These are phyloP conservation scores for Hestina assimilis DNA, from an alignment of 1,140 invertebrate species.

Conservation along the genomic window DNA sequence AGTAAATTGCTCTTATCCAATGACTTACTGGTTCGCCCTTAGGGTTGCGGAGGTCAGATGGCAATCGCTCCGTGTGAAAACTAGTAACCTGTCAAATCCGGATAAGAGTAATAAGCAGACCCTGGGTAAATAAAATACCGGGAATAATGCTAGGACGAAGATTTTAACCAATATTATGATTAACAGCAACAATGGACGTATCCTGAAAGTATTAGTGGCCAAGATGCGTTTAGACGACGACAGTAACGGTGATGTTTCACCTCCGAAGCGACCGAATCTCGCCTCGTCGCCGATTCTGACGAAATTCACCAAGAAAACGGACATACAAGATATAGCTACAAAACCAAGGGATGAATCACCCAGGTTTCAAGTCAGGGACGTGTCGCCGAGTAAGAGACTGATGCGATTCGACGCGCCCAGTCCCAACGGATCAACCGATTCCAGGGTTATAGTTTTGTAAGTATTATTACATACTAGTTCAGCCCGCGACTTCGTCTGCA, in stretches of 20 bases:
- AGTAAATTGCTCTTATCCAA: too few relatives aligned
- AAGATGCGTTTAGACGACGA: constrained; percentile 49
- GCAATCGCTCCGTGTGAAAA: too few relatives aligned
- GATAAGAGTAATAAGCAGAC: too few relatives aligned
- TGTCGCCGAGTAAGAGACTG: constrained; percentile 15
- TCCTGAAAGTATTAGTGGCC: constrained; percentile 56
- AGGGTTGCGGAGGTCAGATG: too few relatives aligned
- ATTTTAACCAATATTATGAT: too few relatives aligned
- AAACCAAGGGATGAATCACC: constrained; percentile 7
- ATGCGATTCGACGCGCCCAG: constrained; percentile 56
- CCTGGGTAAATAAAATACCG: too few relatives aligned
- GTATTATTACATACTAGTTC: too few relatives aligned
- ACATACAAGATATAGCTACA: neutral
- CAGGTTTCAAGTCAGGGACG: neutral
- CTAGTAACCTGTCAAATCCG: too few relatives aligned
- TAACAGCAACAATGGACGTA: constrained; percentile 42
- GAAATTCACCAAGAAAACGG: neutral
- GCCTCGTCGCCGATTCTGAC: neutral
- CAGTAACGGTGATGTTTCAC: constrained; percentile 13
- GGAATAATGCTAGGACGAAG: too few relatives aligned
- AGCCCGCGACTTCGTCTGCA: too few relatives aligned
- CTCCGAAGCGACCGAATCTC: constrained; percentile 26
- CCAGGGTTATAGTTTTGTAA: constrained; percentile 50
- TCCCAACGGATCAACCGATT: constrained; percentile 56
- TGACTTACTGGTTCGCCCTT: too few relatives aligned